Evolutionary conservation across 2,113 vertebrate genomes (phyloP).

Genomic region (Oryzias woworae): DNA sequence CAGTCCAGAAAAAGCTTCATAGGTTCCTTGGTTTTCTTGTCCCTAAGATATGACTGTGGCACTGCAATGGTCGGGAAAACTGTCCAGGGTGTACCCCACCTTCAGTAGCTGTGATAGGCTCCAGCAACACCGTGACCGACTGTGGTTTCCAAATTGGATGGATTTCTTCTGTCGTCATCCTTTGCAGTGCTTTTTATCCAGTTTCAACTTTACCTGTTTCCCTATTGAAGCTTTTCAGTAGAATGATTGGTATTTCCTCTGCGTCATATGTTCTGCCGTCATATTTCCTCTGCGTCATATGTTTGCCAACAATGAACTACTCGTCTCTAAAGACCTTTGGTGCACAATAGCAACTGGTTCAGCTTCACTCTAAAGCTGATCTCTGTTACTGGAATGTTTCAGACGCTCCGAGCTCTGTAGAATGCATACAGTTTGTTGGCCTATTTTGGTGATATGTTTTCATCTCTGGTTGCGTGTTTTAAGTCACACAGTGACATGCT

Average conservation of each 20-base stretch:
- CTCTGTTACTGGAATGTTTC: conserved; percentile 43
- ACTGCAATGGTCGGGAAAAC: no score
- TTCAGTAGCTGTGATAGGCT: no score
- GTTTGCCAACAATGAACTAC: conserved; percentile 32
- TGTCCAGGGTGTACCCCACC: no score
- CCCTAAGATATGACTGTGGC: no score
- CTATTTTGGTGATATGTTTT: conserved; percentile 40
- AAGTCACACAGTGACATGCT: conserved; percentile 21
- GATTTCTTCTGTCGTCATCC: neutral
- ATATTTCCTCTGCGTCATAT: no score
- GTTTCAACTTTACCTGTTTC: conserved; percentile 52
- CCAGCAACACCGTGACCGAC: no score
- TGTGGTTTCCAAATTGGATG: no score
- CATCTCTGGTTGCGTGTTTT: conserved; percentile 3
- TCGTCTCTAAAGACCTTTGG: conserved; percentile 35
- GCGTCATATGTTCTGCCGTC: conserved; percentile 56
- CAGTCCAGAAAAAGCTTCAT: no score
- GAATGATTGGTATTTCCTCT: conserved; percentile 75
- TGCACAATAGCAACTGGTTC: conserved; percentile 30
- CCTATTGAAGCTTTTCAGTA: conserved; percentile 50
- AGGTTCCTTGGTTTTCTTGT: no score
- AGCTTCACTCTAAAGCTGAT: conserved; percentile 34
- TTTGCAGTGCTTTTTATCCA: conserved; percentile 42
- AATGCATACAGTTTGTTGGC: conserved; percentile 47
- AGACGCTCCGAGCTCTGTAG: conserved; percentile 29